A percentile compares a stretch with the other conserved stretches of the same genome.
Conservation (phyloP, 2,797 vertebrate species). For the Parauchenoglanis ngamensis region DNA sequence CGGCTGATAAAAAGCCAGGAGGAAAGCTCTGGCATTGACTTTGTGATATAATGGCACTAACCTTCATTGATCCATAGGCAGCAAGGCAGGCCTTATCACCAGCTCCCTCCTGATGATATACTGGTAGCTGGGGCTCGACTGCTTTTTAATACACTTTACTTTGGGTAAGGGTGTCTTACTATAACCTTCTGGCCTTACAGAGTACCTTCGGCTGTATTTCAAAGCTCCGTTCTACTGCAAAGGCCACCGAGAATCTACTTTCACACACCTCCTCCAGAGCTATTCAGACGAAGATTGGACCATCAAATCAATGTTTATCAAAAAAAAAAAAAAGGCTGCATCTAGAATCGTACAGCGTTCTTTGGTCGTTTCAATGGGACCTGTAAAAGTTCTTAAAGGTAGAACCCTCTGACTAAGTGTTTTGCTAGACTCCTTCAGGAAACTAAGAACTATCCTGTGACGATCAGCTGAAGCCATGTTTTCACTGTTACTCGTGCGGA, state of each 20-base stretch:
- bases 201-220: constrained; percentile 80
- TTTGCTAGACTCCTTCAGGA: neutral
- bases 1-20: constrained; percentile 90
- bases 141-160: constrained; percentile 95
- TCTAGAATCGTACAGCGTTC: neutral
- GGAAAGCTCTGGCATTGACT: constrained; percentile 92
- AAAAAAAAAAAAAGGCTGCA: neutral
- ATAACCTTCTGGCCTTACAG: constrained; percentile 73
- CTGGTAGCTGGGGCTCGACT: constrained; percentile 86
- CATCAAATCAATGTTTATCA: constrained; percentile 1
- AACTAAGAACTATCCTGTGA: neutral
- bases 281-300: neutral
- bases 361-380: neutral
- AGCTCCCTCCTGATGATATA: constrained; percentile 87
- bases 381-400: neutral
- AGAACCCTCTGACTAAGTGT: neutral
- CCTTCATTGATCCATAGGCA: constrained; percentile 96
- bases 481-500: neutral
- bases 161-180: constrained; percentile 75
- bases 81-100: constrained; percentile 91
- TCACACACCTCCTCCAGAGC: neutral
- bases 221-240: constrained; percentile 62
- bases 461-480: constrained; percentile 16
- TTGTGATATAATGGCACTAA: constrained; percentile 99
- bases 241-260: constrained; percentile 52